Percentiles rank a stretch among this genome's conserved stretches.
These are phyloP conservation scores for Drosophila longiperda DNA, from an alignment of 2,888 invertebrate species.

Conservation along the genomic window DNA sequence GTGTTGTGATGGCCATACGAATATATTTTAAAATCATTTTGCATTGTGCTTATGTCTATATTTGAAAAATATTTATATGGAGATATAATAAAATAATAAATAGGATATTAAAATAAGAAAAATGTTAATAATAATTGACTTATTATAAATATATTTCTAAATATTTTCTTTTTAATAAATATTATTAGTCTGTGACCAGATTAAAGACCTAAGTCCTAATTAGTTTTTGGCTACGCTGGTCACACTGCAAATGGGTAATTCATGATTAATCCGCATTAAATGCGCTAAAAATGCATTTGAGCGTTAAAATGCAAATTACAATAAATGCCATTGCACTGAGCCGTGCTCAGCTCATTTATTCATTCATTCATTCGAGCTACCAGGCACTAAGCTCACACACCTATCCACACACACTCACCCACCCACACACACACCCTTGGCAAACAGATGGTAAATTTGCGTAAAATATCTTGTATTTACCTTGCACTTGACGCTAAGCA, in stretches of 20 bases:
- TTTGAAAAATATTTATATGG: background rate
- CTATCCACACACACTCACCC: background rate
- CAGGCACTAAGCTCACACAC: background rate
- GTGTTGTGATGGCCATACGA: background rate
- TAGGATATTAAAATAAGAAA: background rate
- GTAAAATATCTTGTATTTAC: conserved; percentile 80
- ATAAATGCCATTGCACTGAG: conserved; percentile 58
- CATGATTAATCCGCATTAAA: conserved; percentile 57
- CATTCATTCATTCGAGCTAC: background rate
- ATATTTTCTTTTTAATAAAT: no score
- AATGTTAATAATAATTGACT: background rate
- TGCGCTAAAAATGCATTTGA: conserved; percentile 70
- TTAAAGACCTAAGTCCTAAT: background rate
- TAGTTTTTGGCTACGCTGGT: conserved; percentile 5
- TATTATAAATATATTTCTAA: no score
- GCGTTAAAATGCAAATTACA: conserved; percentile 80
- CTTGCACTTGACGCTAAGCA: conserved; percentile 79
- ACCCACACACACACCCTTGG: conserved; percentile 22
- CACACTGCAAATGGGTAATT: conserved; percentile 18
- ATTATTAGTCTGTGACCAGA: background rate
- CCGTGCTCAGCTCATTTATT: conserved; percentile 7
- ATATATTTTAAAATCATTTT: background rate
- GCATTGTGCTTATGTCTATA: background rate
- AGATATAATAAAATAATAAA: background rate
- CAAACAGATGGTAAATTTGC: conserved; percentile 76